Conservation (phyloP, 2,113 vertebrate genomes). For the Elephas maximus region DNA sequence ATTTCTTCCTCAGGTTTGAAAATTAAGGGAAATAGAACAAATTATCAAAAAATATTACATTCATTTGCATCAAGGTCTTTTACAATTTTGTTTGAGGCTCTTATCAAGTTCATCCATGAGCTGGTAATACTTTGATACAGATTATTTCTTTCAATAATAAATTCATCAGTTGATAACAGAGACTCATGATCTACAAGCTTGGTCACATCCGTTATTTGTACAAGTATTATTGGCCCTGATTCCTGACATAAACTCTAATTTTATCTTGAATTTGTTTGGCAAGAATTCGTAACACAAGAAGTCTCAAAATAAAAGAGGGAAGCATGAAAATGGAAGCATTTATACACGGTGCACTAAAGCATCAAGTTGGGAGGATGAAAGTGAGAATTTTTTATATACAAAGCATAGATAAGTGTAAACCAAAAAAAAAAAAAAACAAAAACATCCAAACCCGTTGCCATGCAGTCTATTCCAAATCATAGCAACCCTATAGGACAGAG, state of each 20-base stretch:
- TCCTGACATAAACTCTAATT: background rate
- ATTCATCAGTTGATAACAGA: background rate
- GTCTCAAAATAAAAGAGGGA: background rate
- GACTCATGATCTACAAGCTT: background rate
- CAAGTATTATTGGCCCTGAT: background rate
- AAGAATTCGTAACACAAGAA: background rate
- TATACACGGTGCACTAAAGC: background rate
- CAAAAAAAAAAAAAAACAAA: too few species aligned
- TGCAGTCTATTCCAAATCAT: too few species aligned
- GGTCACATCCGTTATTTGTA: background rate
- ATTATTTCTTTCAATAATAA: background rate
- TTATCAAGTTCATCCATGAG: background rate
- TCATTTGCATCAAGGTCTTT: background rate
- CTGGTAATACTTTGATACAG: background rate
- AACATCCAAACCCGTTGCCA: too few species aligned
- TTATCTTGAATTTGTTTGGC: background rate
- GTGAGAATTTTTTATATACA: background rate
- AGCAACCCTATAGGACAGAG: too few species aligned
- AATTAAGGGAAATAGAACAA: background rate
- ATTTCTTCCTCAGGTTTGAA: background rate
- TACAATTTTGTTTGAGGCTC: background rate
- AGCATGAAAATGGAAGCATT: background rate
- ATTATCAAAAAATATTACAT: background rate
- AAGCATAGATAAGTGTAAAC: background rate
- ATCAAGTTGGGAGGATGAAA: background rate